These are phyloP conservation scores for Lepidochrysops patricia DNA, from an alignment of 2,888 invertebrate genomes.

Conservation along the genomic window DNA sequence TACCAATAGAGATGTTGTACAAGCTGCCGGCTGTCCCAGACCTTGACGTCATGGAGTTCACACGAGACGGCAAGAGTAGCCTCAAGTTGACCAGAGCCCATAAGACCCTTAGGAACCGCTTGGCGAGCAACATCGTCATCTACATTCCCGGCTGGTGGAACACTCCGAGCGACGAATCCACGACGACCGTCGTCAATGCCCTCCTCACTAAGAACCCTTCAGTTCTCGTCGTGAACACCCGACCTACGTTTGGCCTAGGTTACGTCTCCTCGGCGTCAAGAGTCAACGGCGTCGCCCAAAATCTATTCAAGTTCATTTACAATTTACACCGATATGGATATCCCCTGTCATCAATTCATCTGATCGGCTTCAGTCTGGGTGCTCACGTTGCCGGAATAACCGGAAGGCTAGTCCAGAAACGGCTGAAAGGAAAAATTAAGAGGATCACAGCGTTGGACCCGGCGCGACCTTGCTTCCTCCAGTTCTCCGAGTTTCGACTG, in stretches of 20 bases:
- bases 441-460: constrained; percentile 57
- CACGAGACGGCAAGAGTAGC: constrained; percentile 25
- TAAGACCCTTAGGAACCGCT: constrained; percentile 29
- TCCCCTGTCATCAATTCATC: constrained; percentile 61
- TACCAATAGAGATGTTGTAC: constrained; percentile 48
- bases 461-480: constrained; percentile 53
- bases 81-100: constrained; percentile 38
- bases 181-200: constrained; percentile 41
- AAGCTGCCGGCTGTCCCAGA: constrained; percentile 34
- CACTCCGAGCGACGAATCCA: constrained; percentile 50
- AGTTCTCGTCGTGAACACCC: constrained; percentile 49
- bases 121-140: constrained; percentile 32
- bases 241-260: constrained; percentile 47
- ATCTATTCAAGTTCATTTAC: constrained; percentile 39
- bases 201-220: constrained; percentile 38
- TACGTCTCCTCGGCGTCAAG: constrained; percentile 50
- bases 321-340: constrained; percentile 40
- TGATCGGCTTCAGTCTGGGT: constrained; percentile 78
- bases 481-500: constrained; percentile 36
- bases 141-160: constrained; percentile 66
- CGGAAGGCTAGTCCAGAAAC: constrained; percentile 42
- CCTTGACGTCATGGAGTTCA: constrained; percentile 42
- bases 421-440: constrained; percentile 37
- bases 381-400: constrained; percentile 76
- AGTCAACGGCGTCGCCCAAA: constrained; percentile 42